Conservation (phyloP, 2,888 invertebrate species). For the Venusia cambrica region DNA sequence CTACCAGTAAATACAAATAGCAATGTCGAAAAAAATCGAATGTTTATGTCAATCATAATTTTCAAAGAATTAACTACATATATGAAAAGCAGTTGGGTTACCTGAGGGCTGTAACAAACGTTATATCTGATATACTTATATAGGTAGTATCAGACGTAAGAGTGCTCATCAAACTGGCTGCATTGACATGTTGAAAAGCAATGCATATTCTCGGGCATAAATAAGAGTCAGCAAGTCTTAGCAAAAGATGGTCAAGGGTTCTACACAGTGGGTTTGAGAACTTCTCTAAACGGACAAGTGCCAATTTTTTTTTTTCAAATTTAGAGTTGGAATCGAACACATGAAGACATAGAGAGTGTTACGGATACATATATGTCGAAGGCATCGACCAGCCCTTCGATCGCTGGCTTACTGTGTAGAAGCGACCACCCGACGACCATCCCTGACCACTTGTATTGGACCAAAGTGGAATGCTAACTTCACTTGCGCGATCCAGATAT, state of each 20-base stretch:
- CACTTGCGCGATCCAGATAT: slow-evolving; percentile 49
- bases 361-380: slow-evolving; percentile 42
- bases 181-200: too few species aligned
- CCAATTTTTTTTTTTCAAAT: slow-evolving; percentile 58
- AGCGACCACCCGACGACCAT: slow-evolving; percentile 46
- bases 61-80: too few species aligned
- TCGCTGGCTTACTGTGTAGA: slow-evolving; percentile 68
- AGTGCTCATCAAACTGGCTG: too few species aligned
- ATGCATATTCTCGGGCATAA: too few species aligned
- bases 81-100: too few species aligned
- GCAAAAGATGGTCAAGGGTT: slow-evolving; percentile 55
- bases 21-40: too few species aligned
- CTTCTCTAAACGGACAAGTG: slow-evolving; percentile 69
- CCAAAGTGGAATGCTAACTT: slow-evolving; percentile 27
- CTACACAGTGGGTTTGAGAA: slow-evolving; percentile 74
- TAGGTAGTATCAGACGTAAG: too few species aligned
- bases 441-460: not conserved
- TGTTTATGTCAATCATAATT: too few species aligned
- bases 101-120: too few species aligned
- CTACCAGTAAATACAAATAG: too few species aligned
- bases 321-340: slow-evolving; percentile 58
- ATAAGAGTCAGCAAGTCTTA: slow-evolving; percentile 5
- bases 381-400: slow-evolving; percentile 57
- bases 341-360: slow-evolving; percentile 49
- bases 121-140: too few species aligned